Base-by-base conservation (phyloP, 1,140 invertebrate species). In the Archegozetes longisetosus region DNA sequence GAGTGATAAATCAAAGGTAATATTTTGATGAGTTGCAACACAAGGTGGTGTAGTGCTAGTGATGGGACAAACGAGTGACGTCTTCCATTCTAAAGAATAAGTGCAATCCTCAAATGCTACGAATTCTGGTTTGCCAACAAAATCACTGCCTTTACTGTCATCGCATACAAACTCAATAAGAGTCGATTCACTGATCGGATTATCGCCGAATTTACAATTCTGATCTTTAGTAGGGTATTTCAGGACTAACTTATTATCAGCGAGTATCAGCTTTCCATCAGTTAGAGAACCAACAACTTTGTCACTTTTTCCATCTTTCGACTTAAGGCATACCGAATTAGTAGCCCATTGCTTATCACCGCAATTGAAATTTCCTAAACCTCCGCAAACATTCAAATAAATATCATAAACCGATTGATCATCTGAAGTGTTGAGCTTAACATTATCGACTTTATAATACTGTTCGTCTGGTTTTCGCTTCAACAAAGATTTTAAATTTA, bases 121-220 rank as follows among this genome's bases (percentile, higher is more conserved):
- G 50, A 64, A 60, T 23, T 51, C 20, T 17, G 66, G 66, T 3
- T 40, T 20, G 0, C 60, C 63, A n/a, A 27, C 26, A 1, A 26
- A 32, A 64, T 32, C 13, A 27, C 23, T 46, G 0, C 3, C 26
- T 40, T 53, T 55, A 53, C 49, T 46, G n/a, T 25, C 14, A 60
- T 66, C 64, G 47, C 64, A 66, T 40, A 64, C 58, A 64, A 65
- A 66, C 23, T 62, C 64, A 24, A 65, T 62, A 25, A 48, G 50
- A 29, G 64, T 48, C 25, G 61, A 49, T n/a, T 63, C 24, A 40
- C 55, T 46, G 29, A 25, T 23, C 22, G 14, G 22, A 32, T 54
- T 53, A 20, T 20, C 40, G 47, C 58, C 12, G 29, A 3, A 52
- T 51, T 58, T 48, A 27, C 55, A 47, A n/a, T 12, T n/a, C n/a